These are phyloP conservation scores for Bombus confusus DNA, from an alignment of 1,140 invertebrate species.

Conservation along the genomic window DNA sequence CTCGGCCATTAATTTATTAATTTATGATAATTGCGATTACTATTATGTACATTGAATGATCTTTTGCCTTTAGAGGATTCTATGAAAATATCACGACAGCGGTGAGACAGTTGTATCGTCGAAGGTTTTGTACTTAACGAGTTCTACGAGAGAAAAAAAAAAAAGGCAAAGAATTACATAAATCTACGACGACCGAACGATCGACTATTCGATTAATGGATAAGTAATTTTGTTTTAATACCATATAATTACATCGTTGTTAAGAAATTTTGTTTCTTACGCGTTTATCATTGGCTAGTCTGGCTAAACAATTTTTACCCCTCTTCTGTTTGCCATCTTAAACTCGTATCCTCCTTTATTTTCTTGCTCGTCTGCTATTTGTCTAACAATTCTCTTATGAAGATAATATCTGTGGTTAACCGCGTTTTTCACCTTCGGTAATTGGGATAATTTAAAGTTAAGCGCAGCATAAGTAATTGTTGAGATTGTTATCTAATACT, in stretches of 20 bases:
- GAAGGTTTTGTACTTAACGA: background rate
- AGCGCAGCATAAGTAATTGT: background rate
- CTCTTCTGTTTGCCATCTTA: background rate
- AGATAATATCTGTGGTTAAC: background rate
- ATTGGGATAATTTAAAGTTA: background rate
- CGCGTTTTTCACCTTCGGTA: background rate
- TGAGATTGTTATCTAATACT: background rate
- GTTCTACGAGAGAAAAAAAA: background rate
- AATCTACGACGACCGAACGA: background rate
- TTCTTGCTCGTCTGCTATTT: background rate
- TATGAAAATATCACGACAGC: background rate
- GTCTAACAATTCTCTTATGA: background rate
- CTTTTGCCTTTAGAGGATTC: background rate
- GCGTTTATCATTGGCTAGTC: background rate
- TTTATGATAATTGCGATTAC: slow-evolving; percentile 1
- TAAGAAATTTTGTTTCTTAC: background rate
- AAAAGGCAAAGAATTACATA: no score
- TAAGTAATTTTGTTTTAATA: background rate
- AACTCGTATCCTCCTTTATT: background rate
- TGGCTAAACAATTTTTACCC: background rate
- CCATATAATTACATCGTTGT: background rate
- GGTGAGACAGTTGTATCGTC: background rate
- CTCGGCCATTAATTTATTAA: background rate
- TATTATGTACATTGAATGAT: background rate
- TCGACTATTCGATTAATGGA: background rate